A percentile compares a stretch with the other conserved stretches of the same genome.
These are phyloP conservation scores for Neodon shergylaensis DNA, from an alignment of 2,113 vertebrate genomes.

Conservation along the genomic window DNA sequence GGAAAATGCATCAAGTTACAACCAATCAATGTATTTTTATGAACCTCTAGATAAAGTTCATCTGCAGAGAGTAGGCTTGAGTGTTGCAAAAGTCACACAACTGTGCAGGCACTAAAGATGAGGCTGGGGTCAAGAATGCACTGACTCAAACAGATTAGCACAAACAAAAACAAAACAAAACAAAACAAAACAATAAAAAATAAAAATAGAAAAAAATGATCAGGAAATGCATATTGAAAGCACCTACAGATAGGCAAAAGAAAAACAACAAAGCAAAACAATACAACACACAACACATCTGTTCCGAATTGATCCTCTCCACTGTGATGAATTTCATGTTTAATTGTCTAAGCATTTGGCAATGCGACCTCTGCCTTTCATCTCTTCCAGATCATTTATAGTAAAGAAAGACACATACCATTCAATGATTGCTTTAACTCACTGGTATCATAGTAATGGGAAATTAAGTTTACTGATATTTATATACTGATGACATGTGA, in stretches of 20 bases:
- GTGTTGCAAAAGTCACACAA: background rate
- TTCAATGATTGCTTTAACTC: background rate
- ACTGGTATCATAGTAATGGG: background rate
- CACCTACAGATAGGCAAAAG: background rate
- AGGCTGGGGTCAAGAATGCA: background rate
- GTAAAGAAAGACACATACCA: background rate
- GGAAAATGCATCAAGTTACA: background rate
- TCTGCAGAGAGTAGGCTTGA: background rate
- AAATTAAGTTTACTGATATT: background rate
- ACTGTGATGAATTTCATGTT: background rate
- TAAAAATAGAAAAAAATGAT: background rate
- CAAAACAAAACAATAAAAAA: background rate
- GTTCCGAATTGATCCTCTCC: background rate
- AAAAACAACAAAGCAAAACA: background rate
- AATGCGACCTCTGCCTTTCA: background rate
- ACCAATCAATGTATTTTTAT: background rate
- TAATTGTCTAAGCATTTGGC: background rate
- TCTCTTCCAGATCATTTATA: background rate
- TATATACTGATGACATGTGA: background rate
- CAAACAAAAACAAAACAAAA: background rate
- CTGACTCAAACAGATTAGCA: background rate
- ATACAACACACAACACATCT: background rate
- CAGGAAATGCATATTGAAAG: background rate
- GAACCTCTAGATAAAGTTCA: background rate
- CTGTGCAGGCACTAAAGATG: background rate